Percentiles rank a stretch among this genome's conserved stretches.
Evolutionary conservation across 2,113 vertebrate genomes (phyloP).

Genomic region (Gallinago undulata): DNA sequence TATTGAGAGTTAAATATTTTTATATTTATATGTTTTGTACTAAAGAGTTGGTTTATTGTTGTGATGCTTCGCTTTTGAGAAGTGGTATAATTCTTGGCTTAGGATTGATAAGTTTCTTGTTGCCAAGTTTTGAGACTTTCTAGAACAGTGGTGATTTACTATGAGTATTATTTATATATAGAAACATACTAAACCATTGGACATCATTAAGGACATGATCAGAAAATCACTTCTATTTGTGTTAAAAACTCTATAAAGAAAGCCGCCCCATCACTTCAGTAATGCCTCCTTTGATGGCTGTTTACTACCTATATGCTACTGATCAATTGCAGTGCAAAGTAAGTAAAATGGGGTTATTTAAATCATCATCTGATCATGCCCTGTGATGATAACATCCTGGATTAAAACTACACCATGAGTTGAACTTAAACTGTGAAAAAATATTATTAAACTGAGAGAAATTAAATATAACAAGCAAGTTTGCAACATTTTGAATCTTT

Average conservation of each 20-base stretch:
- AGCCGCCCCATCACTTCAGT: not conserved
- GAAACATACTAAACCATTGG: conserved; percentile 16
- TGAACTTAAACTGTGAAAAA: conserved; percentile 30
- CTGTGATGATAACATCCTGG: conserved; percentile 33
- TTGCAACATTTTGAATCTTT: not conserved
- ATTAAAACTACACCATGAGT: not conserved
- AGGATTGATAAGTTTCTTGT: conserved; percentile 49
- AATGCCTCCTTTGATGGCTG: not conserved
- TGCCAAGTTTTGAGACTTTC: conserved; percentile 66
- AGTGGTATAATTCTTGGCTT: conserved; percentile 31
- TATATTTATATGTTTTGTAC: conserved; percentile 45
- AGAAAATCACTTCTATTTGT: conserved; percentile 29
- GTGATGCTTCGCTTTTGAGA: conserved; percentile 47
- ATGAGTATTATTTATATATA: conserved; percentile 39
- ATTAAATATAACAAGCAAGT: not conserved
- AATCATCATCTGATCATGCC: conserved; percentile 43
- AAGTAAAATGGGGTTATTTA: not conserved
- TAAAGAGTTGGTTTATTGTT: conserved; percentile 42
- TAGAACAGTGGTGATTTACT: conserved; percentile 42
- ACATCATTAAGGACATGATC: conserved; percentile 50
- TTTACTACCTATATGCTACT: not conserved
- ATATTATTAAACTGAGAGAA: not conserved
- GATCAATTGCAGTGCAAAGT: not conserved
- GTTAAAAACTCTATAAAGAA: not conserved
- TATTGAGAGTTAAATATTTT: conserved; percentile 40